These are phyloP conservation scores for Glaucopsyche alexis DNA, from an alignment of 2,888 invertebrate genomes.

Conservation along the genomic window DNA sequence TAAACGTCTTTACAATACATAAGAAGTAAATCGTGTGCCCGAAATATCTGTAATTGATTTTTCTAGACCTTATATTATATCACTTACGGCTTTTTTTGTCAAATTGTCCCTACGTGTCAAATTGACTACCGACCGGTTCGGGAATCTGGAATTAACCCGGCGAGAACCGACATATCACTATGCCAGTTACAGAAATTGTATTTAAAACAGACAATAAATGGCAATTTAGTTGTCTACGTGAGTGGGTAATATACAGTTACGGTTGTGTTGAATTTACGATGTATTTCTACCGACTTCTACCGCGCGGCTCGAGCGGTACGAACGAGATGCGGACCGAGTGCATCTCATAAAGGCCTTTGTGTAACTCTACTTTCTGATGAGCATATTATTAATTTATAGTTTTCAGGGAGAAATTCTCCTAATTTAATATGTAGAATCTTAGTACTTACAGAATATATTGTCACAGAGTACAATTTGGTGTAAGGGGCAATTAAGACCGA, in stretches of 20 bases:
- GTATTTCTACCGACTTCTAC: conserved; percentile 9
- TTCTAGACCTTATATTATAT: too few relatives aligned
- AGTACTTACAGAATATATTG: too few relatives aligned
- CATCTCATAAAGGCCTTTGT: conserved; percentile 31
- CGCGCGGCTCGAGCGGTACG: neutral
- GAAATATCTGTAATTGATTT: too few relatives aligned
- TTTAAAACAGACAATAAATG: conserved; percentile 9
- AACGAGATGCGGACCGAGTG: conserved; percentile 24
- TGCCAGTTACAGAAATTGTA: conserved; percentile 12
- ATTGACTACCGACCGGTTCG: too few relatives aligned
- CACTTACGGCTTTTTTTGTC: too few relatives aligned
- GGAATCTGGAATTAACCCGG: too few relatives aligned
- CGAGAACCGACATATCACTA: too few relatives aligned
- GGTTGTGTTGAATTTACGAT: conserved; percentile 30
- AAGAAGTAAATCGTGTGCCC: too few relatives aligned
- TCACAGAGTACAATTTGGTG: too few relatives aligned
- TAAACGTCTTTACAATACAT: too few relatives aligned
- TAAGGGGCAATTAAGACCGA: too few relatives aligned
- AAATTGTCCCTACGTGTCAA: too few relatives aligned
- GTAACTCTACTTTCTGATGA: conserved; percentile 7
- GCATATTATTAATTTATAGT: neutral
- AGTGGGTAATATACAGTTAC: conserved; percentile 30
- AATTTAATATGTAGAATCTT: neutral
- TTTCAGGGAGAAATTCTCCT: neutral
- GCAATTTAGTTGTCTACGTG: conserved; percentile 28